A percentile compares a stretch with the other conserved stretches of the same genome.
phyloP scores from a whole-genome alignment of 2,888 invertebrate genomes.

The Rapana venosa region DNA sequence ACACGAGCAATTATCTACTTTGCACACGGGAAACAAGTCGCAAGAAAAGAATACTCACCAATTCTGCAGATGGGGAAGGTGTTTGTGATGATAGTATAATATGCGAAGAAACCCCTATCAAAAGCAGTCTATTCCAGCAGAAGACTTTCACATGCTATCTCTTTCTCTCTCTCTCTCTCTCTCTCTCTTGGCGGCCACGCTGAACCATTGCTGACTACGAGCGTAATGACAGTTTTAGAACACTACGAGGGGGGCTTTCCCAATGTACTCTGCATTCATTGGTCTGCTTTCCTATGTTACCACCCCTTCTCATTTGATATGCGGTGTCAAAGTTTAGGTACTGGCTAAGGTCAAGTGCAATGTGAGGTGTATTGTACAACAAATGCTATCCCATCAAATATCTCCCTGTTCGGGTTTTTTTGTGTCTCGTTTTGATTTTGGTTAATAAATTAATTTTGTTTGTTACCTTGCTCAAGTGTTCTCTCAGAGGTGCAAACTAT shows the following conservation, averaged over 20 bases:
- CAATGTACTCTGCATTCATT: not conserved
- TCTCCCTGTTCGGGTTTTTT: too few relatives aligned
- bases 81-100: not conserved
- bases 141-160: not conserved
- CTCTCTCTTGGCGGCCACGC: too few relatives aligned
- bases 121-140: not conserved
- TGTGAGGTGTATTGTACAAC: too few relatives aligned
- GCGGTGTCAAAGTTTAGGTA: too few relatives aligned
- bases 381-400: too few relatives aligned
- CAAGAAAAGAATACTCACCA: not conserved
- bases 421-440: too few relatives aligned
- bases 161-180: too few relatives aligned
- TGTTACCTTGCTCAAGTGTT: too few relatives aligned
- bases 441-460: too few relatives aligned
- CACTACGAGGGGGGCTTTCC: slow-evolving; percentile 9
- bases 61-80: not conserved
- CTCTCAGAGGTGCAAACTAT: too few relatives aligned
- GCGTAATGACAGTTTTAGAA: not conserved
- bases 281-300: not conserved
- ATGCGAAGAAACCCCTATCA: not conserved
- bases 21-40: not conserved
- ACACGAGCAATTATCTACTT: too few relatives aligned
- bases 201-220: not conserved
- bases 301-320: not conserved
- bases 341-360: too few relatives aligned